Percentiles rank a stretch among this genome's conserved stretches.
These are phyloP conservation scores for Drosophila teissieri DNA, from an alignment of 1,140 invertebrate species.

Conservation along the genomic window DNA sequence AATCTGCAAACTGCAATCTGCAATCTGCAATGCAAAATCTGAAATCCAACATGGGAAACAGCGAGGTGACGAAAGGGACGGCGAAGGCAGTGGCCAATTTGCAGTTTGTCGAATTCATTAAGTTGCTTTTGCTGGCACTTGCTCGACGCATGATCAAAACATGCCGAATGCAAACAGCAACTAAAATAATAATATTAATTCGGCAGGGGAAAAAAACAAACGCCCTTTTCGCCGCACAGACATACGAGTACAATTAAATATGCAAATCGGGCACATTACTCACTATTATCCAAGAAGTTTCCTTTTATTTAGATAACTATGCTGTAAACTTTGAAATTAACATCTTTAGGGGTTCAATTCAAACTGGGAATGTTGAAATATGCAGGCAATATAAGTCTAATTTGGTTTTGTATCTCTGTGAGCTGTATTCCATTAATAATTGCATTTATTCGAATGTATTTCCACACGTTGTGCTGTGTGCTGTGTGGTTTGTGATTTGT, in stretches of 20 bases:
- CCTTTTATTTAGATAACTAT: too few species aligned
- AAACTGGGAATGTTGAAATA: too few species aligned
- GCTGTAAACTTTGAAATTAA: too few species aligned
- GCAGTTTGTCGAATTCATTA: constrained; percentile 43
- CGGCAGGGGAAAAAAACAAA: background rate
- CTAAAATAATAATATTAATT: background rate
- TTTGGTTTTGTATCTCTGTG: too few species aligned
- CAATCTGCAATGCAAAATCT: background rate
- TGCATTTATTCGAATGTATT: too few species aligned
- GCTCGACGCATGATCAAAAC: constrained; percentile 10
- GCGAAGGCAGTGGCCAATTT: constrained; percentile 42
- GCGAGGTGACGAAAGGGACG: constrained; percentile 6
- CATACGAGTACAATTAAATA: background rate
- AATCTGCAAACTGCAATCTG: background rate
- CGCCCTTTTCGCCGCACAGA: background rate
- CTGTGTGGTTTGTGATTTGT: background rate
- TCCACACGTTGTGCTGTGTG: too few species aligned
- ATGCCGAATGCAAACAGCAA: background rate
- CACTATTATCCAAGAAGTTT: too few species aligned
- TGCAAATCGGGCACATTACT: too few species aligned
- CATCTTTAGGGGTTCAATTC: too few species aligned
- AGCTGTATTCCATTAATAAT: too few species aligned
- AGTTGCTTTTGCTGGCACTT: constrained; percentile 22
- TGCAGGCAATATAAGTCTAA: too few species aligned
- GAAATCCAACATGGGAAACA: background rate